These are phyloP conservation scores for Okamejei kenojei DNA, from an alignment of 2,797 vertebrate species.

Conservation along the genomic window DNA sequence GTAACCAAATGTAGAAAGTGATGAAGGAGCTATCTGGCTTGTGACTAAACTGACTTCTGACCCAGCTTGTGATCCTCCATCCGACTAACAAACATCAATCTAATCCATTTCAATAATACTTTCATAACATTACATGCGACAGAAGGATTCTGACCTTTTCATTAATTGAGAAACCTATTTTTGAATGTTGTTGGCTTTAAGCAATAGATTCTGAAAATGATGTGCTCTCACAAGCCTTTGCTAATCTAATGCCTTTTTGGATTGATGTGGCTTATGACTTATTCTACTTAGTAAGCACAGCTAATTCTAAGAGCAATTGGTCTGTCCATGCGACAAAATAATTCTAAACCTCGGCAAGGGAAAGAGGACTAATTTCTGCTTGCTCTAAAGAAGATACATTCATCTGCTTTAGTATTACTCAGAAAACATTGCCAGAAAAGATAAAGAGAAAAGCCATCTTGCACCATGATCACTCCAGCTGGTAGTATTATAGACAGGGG, in stretches of 20 bases:
- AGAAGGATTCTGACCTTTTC: background rate
- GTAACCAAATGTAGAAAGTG: background rate
- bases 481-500: background rate
- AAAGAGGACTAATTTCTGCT: background rate
- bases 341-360: constrained; percentile 20
- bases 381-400: background rate
- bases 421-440: background rate
- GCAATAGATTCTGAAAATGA: background rate
- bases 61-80: background rate
- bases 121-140: background rate
- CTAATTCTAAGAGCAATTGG: constrained; percentile 19
- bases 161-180: constrained; percentile 7
- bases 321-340: background rate
- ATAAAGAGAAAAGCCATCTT: background rate
- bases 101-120: background rate
- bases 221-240: constrained; percentile 27
- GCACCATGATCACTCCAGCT: background rate
- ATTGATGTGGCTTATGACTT: background rate
- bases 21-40: background rate
- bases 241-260: constrained; percentile 12
- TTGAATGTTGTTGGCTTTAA: background rate
- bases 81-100: background rate
- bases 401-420: background rate
- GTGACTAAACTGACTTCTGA: background rate
- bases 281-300: constrained; percentile 1